Base-by-base conservation (phyloP, 2,888 invertebrate genomes). In the Folsomia candida region DNA sequence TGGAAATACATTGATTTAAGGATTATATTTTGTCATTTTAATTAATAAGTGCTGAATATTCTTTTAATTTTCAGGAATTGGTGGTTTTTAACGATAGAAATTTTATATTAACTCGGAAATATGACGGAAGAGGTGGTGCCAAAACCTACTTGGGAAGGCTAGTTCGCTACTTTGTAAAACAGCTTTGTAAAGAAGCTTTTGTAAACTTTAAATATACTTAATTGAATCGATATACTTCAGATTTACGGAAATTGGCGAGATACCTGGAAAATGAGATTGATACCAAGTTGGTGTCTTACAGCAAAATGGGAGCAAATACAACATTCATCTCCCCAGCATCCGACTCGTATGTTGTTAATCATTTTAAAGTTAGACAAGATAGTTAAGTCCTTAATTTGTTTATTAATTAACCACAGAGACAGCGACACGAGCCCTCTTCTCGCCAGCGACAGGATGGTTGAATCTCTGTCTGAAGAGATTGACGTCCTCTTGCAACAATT, bases 201-300 rank as follows among this genome's bases (percentile, higher is more conserved):
- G n/a, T n/a, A n/a, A n/a, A n/a, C n/a, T n/a, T n/a, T n/a, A n/a
- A n/a, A n/a, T n/a, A n/a, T n/a, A n/a, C n/a, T n/a, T n/a, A n/a
- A n/a, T n/a, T n/a, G n/a, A n/a, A n/a, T n/a, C n/a, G n/a, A n/a
- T n/a, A n/a, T n/a, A n/a, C n/a, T n/a, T n/a, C 81, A 95, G 97
- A 94, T 83, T 84, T 97, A 69, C 87, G 97, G 67, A 95, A 94
- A 83, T 93, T 95, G 84, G 97, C 98, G 1, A 87, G 97, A 71
- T 89, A 91, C 73, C 84, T 97, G 66, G 98, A 98, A 84, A 97
- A 97, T 86, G 97, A 97, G 83, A 94, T 98, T 80, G 98, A 98
- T 83, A 86, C 94, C 14, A 98, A 98, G 84, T 85, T 98, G 76
- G 94, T 97, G 1, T 92, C 93, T 4, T 94, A 96, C 82, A 97